Base-by-base conservation (phyloP, 2,113 vertebrate genomes). In the Brachirus orientalis region DNA sequence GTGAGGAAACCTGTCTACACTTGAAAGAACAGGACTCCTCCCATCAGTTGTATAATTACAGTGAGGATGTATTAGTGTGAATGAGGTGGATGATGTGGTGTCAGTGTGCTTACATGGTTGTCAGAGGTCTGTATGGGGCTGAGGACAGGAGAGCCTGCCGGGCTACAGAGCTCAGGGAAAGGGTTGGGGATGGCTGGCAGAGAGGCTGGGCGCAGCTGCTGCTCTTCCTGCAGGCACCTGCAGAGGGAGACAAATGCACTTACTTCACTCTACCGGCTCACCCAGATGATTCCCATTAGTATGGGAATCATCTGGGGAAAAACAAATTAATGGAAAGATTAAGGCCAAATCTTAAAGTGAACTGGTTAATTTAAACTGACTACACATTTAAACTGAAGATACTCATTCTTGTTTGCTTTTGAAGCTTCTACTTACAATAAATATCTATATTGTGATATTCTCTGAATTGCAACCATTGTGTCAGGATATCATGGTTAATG, bases 141-240 rank as follows among this genome's bases (percentile, higher is more conserved):
- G 80, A 95, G 92, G n/a, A 93, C 84, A 10, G 97, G 95, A 46
- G 96, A 95, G 71, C 94, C 95, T 16, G 93, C 87, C 0, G 94
- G 93, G 43, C 95, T 95, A 77, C 96, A 95, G 41, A 99, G 95
- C 86, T 99, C 98, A 9, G 97, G 98, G 77, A 99, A 99, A 2
- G 98, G 98, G 80, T 98, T 99, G 50, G 96, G 96, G 77, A 99
- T 98, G 73, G 97, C 96, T 0, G 97, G 98, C 88, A 99, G 89
- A 10, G 98, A 99, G 0, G 96, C 96, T 0, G 96, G 96, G 76
- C 95, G 93, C 52, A 96, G 94, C 59, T 94, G 94, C 10, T 96
- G 95, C 73, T 96, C 95, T 80, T 95, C 95, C 85, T 96, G 95
- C 56, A 98, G 92, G 47, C 95, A 94, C 88, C 98, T 99, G 85